phyloP scores from a whole-genome alignment of 2,888 invertebrate species.

The Bugula neritina region DNA sequence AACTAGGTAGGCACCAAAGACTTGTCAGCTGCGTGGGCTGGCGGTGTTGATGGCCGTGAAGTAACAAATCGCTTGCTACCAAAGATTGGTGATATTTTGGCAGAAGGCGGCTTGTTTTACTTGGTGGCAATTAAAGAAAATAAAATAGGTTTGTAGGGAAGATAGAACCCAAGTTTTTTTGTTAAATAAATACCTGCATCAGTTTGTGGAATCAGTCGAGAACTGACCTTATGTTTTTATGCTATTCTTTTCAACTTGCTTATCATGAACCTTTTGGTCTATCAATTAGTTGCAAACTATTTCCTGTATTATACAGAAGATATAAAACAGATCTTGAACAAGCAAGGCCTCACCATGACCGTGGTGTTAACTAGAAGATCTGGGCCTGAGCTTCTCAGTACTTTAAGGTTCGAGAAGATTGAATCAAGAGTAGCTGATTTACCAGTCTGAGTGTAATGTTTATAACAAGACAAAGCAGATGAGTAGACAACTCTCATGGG shows the following conservation, averaged over 20 bases:
- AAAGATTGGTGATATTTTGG: conserved; percentile 65
- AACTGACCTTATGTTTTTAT: too few relatives aligned
- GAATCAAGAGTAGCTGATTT: too few relatives aligned
- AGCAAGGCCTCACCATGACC: conserved; percentile 60
- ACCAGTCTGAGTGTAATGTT: too few relatives aligned
- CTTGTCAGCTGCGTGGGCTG: conserved; percentile 56
- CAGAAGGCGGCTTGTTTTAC: conserved; percentile 75
- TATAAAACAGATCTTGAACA: conserved; percentile 61
- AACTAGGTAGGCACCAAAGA: conserved; percentile 45
- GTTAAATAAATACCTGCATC: too few relatives aligned
- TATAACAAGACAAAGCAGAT: too few relatives aligned
- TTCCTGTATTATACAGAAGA: too few relatives aligned
- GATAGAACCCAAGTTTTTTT: too few relatives aligned
- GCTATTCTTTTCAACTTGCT: too few relatives aligned
- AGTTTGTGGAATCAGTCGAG: too few relatives aligned
- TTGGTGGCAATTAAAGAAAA: conserved; percentile 83
- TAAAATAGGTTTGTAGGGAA: conserved; percentile 60
- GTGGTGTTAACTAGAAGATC: conserved; percentile 69
- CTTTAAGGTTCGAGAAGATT: conserved; percentile 63
- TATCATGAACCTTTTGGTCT: too few relatives aligned
- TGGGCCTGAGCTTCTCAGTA: conserved; percentile 77
- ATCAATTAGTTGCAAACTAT: too few relatives aligned
- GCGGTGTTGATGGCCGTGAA: conserved; percentile 58
- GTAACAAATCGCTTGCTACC: conserved; percentile 67
- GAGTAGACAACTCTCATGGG: too few relatives aligned